Evolutionary conservation across 2,888 invertebrate genomes (phyloP).

Genomic region (Euphydryas editha): DNA sequence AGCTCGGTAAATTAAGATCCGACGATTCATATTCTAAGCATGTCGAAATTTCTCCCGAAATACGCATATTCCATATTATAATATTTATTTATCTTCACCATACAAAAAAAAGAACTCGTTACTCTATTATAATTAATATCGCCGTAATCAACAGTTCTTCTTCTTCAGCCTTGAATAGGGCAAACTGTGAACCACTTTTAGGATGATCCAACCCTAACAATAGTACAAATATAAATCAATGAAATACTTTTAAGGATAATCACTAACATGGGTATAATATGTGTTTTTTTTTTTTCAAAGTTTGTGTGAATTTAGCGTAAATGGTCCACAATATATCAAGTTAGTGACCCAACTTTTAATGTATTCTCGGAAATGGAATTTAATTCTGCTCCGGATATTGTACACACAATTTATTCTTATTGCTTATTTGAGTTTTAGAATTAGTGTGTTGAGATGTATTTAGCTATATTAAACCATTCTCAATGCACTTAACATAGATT

Average conservation of each 20-base stretch:
- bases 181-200: too few species aligned
- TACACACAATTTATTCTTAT: background rate
- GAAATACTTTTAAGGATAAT: background rate
- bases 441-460: background rate
- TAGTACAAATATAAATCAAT: background rate
- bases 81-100: too few species aligned
- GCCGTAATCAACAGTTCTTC: too few species aligned
- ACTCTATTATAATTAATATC: too few species aligned
- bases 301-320: background rate
- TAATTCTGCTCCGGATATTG: background rate
- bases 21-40: too few species aligned
- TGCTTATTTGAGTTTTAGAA: background rate
- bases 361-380: background rate
- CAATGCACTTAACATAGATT: background rate
- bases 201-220: background rate
- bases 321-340: constrained; percentile 9
- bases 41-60: too few species aligned
- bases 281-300: background rate
- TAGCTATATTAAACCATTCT: background rate
- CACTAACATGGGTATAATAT: background rate
- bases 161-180: too few species aligned
- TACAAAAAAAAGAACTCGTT: too few species aligned
- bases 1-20: too few species aligned
- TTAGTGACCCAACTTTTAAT: constrained; percentile 15
- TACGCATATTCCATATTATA: too few species aligned